Percentiles rank a stretch among this genome's conserved stretches.
Conservation (phyloP, 2,113 vertebrate genomes). For the Peromyscus californicus region DNA sequence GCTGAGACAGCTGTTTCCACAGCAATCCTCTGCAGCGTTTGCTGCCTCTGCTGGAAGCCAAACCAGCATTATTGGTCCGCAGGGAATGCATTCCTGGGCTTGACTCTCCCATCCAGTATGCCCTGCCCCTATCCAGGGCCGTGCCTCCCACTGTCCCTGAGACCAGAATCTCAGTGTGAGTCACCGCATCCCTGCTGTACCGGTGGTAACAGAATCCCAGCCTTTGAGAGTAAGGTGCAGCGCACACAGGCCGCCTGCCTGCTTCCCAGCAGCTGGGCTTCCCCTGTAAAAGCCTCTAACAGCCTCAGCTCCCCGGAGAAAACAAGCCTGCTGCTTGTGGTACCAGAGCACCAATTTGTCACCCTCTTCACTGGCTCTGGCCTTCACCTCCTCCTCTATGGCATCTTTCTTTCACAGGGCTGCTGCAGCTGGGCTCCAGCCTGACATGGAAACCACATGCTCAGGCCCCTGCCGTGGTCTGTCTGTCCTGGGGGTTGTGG, state of each 20-base stretch:
- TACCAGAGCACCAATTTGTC: conserved; percentile 62
- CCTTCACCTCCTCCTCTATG: conserved; percentile 28
- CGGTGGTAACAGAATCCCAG: background rate
- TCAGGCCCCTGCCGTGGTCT: conserved; percentile 35
- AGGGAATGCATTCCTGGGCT: background rate
- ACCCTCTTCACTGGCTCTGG: conserved; percentile 61
- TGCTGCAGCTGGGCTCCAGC: conserved; percentile 61
- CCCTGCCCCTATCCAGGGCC: background rate
- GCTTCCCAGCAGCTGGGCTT: background rate
- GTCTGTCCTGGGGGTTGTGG: conserved; percentile 40
- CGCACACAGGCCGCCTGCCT: background rate
- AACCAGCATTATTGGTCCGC: background rate
- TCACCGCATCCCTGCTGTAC: background rate
- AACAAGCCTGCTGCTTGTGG: conserved; percentile 77
- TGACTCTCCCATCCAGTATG: background rate
- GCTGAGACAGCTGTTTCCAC: conserved; percentile 29
- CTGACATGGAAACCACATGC: conserved; percentile 33
- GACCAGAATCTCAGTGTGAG: background rate
- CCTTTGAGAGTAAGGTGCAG: background rate
- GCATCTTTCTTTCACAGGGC: conserved; percentile 61
- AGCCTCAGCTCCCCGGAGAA: background rate
- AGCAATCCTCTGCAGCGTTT: background rate
- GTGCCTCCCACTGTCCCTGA: background rate
- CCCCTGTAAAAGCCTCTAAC: conserved; percentile 60
- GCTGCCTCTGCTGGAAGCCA: background rate